A percentile compares a stretch with the other conserved stretches of the same genome.
phyloP scores from a whole-genome alignment of 1,140 invertebrate genomes.

The Macrostomum lignano region DNA sequence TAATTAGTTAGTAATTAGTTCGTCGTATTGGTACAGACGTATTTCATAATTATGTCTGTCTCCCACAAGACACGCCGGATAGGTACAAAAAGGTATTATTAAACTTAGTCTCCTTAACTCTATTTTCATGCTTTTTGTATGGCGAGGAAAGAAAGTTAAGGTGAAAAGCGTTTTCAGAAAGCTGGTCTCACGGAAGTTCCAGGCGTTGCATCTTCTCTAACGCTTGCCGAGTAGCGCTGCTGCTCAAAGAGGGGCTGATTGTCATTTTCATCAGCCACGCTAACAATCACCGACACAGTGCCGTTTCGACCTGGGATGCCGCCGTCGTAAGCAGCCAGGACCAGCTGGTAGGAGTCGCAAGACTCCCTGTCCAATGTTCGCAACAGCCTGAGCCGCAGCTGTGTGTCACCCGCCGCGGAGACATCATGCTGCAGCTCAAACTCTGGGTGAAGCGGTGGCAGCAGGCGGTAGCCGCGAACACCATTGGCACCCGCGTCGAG shows the following conservation, averaged over 20 bases:
- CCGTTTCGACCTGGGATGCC: constrained; percentile 3
- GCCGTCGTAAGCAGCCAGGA: constrained; percentile 7
- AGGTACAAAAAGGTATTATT: no score
- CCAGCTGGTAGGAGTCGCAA: constrained; percentile 7
- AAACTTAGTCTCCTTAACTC: no score
- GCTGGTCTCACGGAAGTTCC: no score
- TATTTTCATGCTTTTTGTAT: no score
- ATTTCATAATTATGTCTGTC: no score
- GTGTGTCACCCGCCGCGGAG: not conserved
- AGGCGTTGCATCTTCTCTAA: no score
- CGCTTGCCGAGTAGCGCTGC: no score
- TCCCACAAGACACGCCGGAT: no score
- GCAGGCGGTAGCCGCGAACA: not conserved
- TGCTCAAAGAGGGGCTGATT: constrained; percentile 8
- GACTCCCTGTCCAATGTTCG: constrained; percentile 7
- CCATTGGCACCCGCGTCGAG: constrained; percentile 4
- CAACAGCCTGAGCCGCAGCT: constrained; percentile 2
- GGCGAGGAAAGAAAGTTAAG: no score
- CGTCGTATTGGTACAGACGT: no score
- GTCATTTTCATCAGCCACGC: constrained; percentile 7
- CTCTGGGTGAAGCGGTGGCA: not conserved
- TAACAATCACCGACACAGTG: constrained; percentile 2
- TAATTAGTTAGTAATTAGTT: no score
- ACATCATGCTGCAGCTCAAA: constrained; percentile 5
- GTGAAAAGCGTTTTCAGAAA: no score